Evolutionary conservation across 1,140 invertebrate species (phyloP).

Genomic region (Drosophila miranda): DNA sequence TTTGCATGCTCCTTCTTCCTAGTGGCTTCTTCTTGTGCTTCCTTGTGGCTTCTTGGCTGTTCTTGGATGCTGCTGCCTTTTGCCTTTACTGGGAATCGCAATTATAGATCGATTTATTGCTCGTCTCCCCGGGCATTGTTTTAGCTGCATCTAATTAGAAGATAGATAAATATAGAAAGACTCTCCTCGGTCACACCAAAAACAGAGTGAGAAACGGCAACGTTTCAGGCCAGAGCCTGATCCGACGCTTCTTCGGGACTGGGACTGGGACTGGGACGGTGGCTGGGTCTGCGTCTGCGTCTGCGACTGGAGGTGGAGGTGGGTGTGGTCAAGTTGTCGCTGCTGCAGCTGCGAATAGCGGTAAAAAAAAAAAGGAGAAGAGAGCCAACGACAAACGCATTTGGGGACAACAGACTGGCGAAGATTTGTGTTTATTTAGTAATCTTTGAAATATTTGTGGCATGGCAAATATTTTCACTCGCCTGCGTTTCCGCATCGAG

Average conservation of each 20-base stretch:
- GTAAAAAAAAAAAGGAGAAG: slow-evolving; percentile 31
- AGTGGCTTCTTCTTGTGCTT: slow-evolving; percentile 8
- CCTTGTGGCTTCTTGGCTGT: neutral
- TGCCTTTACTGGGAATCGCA: slow-evolving; percentile 51
- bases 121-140: slow-evolving; percentile 24
- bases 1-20: slow-evolving; percentile 46
- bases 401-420: slow-evolving; percentile 37
- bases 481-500: slow-evolving; percentile 63
- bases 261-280: no score
- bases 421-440: slow-evolving; percentile 79
- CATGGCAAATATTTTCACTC: slow-evolving; percentile 75
- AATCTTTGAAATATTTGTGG: slow-evolving; percentile 80
- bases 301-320: slow-evolving; percentile 1
- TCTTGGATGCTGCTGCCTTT: slow-evolving; percentile 7
- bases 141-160: slow-evolving; percentile 47
- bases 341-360: slow-evolving; percentile 61
- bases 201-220: slow-evolving; percentile 42
- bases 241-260: neutral
- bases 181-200: slow-evolving; percentile 9
- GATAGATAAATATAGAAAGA: slow-evolving; percentile 38
- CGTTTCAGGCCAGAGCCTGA: neutral
- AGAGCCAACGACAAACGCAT: slow-evolving; percentile 42
- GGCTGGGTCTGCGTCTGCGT: no score
- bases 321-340: slow-evolving; percentile 46
- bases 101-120: slow-evolving; percentile 79